These are phyloP conservation scores for Novumbra hubbsi DNA, from an alignment of 2,797 vertebrate species.

Conservation along the genomic window DNA sequence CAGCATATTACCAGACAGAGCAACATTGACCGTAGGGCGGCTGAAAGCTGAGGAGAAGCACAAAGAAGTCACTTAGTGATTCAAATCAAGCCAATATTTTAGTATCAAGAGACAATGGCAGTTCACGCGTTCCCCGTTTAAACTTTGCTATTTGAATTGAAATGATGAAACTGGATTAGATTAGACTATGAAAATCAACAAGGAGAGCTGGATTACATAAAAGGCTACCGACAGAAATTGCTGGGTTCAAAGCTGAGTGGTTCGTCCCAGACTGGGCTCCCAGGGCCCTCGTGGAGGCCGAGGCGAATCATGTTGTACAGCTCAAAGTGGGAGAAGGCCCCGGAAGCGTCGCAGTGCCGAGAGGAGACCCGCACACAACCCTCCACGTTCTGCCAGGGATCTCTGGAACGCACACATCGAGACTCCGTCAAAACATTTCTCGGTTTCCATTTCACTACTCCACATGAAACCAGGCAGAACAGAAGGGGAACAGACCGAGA, in stretches of 20 bases:
- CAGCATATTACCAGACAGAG: slow-evolving; percentile 43
- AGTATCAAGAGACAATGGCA: background rate
- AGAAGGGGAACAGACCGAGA: background rate
- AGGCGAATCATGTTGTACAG: slow-evolving; percentile 64
- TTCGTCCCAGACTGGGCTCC: slow-evolving; percentile 47
- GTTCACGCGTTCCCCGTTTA: background rate
- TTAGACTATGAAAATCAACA: background rate
- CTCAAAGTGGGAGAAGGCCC: slow-evolving; percentile 49
- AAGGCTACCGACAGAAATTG: slow-evolving; percentile 61
- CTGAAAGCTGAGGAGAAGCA: slow-evolving; percentile 56
- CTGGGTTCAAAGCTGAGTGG: slow-evolving; percentile 56
- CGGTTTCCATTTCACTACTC: background rate
- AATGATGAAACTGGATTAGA: background rate
- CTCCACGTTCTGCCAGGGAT: slow-evolving; percentile 62
- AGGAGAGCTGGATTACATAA: background rate
- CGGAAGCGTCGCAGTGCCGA: slow-evolving; percentile 63
- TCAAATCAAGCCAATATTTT: background rate
- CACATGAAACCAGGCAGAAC: background rate
- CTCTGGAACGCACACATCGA: slow-evolving; percentile 39
- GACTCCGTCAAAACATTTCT: background rate
- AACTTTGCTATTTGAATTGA: background rate
- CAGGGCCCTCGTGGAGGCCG: slow-evolving; percentile 46
- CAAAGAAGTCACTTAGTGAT: background rate
- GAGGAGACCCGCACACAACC: slow-evolving; percentile 62
- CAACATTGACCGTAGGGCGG: slow-evolving; percentile 57